Evolutionary conservation across 2,797 vertebrate species (phyloP).

Genomic region (Anabacerthia variegaticeps): DNA sequence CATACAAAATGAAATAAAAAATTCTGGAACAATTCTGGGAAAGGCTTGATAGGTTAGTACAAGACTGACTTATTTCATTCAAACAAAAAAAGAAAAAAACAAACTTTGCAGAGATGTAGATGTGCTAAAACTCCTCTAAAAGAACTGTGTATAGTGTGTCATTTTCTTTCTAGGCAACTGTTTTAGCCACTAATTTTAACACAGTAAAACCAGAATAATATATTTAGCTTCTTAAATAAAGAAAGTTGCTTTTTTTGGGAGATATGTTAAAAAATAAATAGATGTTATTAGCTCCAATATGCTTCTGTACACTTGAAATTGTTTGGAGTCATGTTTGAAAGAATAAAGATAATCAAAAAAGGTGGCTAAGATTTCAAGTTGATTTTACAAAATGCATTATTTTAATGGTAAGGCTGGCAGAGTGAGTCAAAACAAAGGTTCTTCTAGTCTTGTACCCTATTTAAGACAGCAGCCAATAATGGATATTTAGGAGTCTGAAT

Average conservation of each 20-base stretch:
- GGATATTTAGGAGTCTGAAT: not conserved
- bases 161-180: not conserved
- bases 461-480: not conserved
- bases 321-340: not conserved
- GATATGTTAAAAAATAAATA: not conserved
- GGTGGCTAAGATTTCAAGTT: not conserved
- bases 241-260: not conserved
- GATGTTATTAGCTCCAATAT: not conserved
- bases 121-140: not conserved
- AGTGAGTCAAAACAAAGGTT: not conserved
- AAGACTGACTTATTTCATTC: not conserved
- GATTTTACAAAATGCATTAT: not conserved
- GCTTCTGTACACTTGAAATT: not conserved
- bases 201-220: not conserved
- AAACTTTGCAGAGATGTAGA: not conserved
- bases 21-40: not conserved
- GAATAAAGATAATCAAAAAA: not conserved
- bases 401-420: not conserved
- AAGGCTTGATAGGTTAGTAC: not conserved
- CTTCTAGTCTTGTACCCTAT: not conserved
- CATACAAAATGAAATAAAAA: not conserved
- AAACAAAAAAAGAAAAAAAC: not conserved
- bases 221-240: not conserved
- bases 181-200: not conserved
- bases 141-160: rapidly evolving